phyloP scores from a whole-genome alignment of 2,113 vertebrate genomes.

The Orycteropus afer region DNA sequence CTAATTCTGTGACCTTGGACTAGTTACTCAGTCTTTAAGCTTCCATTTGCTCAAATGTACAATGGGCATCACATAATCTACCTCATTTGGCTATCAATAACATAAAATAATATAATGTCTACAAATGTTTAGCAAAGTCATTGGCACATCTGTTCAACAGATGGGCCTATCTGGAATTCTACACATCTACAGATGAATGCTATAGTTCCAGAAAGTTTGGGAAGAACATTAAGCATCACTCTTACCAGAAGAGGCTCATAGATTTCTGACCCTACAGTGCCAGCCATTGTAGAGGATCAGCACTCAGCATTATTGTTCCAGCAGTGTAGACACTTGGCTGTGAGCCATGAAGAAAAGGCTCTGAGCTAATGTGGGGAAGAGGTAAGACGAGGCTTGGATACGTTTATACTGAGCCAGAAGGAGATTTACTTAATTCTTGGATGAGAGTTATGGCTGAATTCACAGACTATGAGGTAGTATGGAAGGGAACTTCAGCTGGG shows the following conservation, averaged over 20 bases:
- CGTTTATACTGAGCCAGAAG: not conserved
- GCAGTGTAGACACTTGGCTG: not conserved
- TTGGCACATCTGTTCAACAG: not conserved
- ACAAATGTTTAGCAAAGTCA: not conserved
- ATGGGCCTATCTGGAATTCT: not conserved
- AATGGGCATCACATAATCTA: constrained; percentile 19
- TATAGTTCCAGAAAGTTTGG: not conserved
- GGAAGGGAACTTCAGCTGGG: not conserved
- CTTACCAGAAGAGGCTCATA: not conserved
- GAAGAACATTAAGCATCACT: not conserved
- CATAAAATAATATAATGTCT: constrained; percentile 27
- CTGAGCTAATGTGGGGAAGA: not conserved
- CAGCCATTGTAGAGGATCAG: not conserved
- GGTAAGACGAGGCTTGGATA: not conserved
- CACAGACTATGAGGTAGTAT: not conserved
- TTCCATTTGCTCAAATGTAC: constrained; percentile 13
- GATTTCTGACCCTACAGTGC: not conserved
- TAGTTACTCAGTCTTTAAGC: constrained; percentile 3
- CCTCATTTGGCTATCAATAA: not conserved
- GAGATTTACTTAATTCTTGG: not conserved
- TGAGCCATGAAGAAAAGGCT: not conserved
- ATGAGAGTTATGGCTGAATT: not conserved
- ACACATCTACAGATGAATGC: not conserved
- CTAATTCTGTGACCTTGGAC: not conserved
- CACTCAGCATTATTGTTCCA: not conserved